Base-by-base conservation (phyloP, 2,113 vertebrate genomes). In the Lichenostomus cassidix region DNA sequence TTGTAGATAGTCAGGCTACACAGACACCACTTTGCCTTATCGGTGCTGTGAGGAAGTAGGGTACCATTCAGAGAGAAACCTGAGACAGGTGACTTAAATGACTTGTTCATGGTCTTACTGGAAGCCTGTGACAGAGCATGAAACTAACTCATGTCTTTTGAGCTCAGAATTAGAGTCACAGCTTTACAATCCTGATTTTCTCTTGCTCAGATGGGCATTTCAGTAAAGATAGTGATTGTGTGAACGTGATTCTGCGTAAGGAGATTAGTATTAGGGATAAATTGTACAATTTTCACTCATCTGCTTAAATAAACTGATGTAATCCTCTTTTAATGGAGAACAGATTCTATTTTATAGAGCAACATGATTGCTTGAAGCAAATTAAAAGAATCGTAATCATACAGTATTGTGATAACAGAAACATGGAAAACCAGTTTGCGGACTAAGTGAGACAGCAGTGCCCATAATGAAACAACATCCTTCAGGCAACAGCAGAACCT, bases 391-490 rank as follows among this genome's bases (percentile, higher is more conserved):
- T 39, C 49, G 29, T 84, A 96, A 94, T 68, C 55, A 78, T 82
- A 89, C 22, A 52, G 29, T 70, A 86, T 75, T 91, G 64, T 86
- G 89, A 86, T 94, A 94, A 92, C 39, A 93, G 89, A 89, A 96
- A 85, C 21, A 2, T 93, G 67, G 82, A 95, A 91, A 94, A 95
- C 37, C 92, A 76, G 90, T 96, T 90, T 96, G 92, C 90, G 80
- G 89, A 94, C 75, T 83, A 58, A 93, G 33, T 59, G 27, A 69
- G 93, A 82, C 44, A 68, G 83, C 84, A 67, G 71, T 65, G 33
- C n/a, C 21, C 29, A 11, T 93, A 80, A 86, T 53, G 85, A 90
- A 91, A 89, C 88, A 92, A 79, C 75, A 78, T 89, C 74, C 42
- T 89, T 29, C 71, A 90, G 85, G 73, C 91, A 90, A 52, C 31